Evolutionary conservation across 2,888 invertebrate genomes (phyloP).

Genomic region (Busseola fusca): DNA sequence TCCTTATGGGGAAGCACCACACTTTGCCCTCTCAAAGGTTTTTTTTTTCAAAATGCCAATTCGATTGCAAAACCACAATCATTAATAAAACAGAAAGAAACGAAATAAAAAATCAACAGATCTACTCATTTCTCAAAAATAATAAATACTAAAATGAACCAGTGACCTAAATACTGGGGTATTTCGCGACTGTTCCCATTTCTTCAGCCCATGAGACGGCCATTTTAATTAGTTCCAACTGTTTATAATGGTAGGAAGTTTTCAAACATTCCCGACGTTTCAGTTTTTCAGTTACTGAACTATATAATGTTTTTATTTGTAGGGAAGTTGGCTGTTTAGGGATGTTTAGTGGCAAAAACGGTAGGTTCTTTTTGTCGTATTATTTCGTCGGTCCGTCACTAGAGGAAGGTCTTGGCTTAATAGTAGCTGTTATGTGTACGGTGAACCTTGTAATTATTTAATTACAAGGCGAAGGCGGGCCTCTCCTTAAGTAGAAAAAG

Average conservation of each 20-base stretch:
- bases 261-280: slow-evolving; percentile 21
- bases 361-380: not conserved
- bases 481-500: not conserved
- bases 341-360: not conserved
- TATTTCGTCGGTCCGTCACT: not conserved
- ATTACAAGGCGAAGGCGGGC: no score
- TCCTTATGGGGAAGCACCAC: not conserved
- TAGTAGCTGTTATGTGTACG: not conserved
- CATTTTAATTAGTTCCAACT: slow-evolving; percentile 48
- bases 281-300: slow-evolving; percentile 24
- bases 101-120: slow-evolving; percentile 5
- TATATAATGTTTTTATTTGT: not conserved
- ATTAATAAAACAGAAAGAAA: not conserved
- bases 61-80: accelerated
- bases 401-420: not conserved
- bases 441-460: not conserved
- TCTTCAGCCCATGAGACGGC: slow-evolving; percentile 43
- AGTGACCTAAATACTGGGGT: slow-evolving; percentile 38
- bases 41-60: not conserved
- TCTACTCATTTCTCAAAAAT: not conserved
- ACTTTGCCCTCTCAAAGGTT: not conserved
- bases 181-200: slow-evolving; percentile 33
- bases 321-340: not conserved
- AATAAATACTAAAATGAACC: not conserved
- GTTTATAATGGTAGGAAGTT: slow-evolving; percentile 45